Evolutionary conservation across 2,888 invertebrate species (phyloP).

Genomic region (Sisyra terminalis): DNA sequence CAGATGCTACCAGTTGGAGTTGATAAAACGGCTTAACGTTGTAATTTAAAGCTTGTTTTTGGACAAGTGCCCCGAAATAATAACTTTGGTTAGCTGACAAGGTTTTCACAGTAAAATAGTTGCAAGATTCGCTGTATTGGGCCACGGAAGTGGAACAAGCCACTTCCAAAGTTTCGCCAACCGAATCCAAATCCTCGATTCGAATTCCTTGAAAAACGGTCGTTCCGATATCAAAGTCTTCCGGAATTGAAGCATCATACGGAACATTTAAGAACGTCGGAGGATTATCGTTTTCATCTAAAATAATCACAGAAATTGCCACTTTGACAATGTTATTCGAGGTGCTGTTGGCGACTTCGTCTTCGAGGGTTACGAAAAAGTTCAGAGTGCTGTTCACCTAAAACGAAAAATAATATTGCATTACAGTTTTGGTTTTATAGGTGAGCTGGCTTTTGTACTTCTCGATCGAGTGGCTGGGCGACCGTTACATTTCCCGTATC

Average conservation of each 20-base stretch:
- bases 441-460: conserved; percentile 34
- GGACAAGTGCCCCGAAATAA: conserved; percentile 55
- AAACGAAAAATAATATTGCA: conserved; percentile 17
- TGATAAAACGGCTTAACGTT: conserved; percentile 62
- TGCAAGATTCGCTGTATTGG: conserved; percentile 54
- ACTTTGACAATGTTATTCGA: conserved; percentile 55
- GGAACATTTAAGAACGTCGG: conserved; percentile 67
- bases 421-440: not conserved
- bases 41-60: conserved; percentile 57
- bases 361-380: conserved; percentile 68
- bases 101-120: conserved; percentile 47
- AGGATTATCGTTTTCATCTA: conserved; percentile 80
- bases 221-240: conserved; percentile 55
- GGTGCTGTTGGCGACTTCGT: conserved; percentile 42
- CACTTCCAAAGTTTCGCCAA: conserved; percentile 67
- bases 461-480: conserved; percentile 64
- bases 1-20: conserved; percentile 58
- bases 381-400: conserved; percentile 64
- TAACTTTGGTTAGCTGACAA: conserved; percentile 46
- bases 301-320: conserved; percentile 65
- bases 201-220: conserved; percentile 55
- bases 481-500: conserved; percentile 64
- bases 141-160: conserved; percentile 37
- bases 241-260: conserved; percentile 62
- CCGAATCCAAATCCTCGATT: conserved; percentile 63